Evolutionary conservation across 2,797 vertebrate genomes (phyloP).

Genomic region (Cuniculus paca): DNA sequence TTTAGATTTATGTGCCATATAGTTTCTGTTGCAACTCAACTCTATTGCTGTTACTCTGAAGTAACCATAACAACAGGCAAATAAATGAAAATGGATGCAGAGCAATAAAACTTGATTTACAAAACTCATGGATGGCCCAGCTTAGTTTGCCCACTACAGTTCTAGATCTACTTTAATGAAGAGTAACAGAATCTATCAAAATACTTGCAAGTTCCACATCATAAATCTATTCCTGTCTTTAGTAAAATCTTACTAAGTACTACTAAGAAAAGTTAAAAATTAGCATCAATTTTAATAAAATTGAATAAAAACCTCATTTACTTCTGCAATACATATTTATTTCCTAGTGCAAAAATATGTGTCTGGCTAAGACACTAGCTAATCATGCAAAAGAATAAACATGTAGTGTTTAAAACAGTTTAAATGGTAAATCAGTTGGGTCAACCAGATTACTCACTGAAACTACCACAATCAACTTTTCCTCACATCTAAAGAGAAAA

Average conservation of each 20-base stretch:
- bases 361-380: background rate
- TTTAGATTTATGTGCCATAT: background rate
- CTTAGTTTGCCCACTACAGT: background rate
- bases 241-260: background rate
- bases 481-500: background rate
- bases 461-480: background rate
- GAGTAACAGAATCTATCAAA: background rate
- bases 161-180: conserved; percentile 19
- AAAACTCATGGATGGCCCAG: background rate
- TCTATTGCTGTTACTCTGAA: background rate
- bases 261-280: conserved; percentile 27
- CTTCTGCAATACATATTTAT: background rate
- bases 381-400: conserved; percentile 47
- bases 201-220: background rate
- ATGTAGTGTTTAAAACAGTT: background rate
- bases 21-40: background rate
- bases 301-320: conserved; percentile 55
- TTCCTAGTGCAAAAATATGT: background rate
- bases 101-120: conserved; percentile 2
- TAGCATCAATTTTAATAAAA: conserved; percentile 28
- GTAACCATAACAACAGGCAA: background rate
- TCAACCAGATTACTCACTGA: background rate
- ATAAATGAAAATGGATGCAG: background rate
- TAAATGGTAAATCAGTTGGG: background rate
- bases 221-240: conserved; percentile 24